Base-by-base conservation (phyloP, 2,888 invertebrate genomes). In the Cheilosia pagana region DNA sequence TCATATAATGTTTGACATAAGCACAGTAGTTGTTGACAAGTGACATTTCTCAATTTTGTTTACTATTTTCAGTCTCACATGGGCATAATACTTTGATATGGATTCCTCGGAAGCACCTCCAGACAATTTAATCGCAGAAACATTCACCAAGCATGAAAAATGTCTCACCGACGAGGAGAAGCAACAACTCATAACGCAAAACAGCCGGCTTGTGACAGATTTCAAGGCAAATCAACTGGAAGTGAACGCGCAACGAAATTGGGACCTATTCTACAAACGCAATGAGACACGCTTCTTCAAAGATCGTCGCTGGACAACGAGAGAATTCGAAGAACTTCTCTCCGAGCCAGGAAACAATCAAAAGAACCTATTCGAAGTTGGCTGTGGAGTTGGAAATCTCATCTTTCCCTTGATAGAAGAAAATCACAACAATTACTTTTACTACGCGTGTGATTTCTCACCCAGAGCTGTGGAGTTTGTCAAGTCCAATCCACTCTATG, bases 381-480 rank as follows among this genome's bases (percentile, higher is more conserved):
- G 98, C 0, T 98, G 98, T 91, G 99, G 99, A 3, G 99, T 98
- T 8, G 99, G 99, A 0, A 99, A 99, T 92, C 96, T 99, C 91
- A 93, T 99, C 57, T 99, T 96, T 91, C 99, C 99, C 0, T 91
- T 99, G 60, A 91, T 98, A 0, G 95, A 96, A 89, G 97, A 97
- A 88, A 95, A 95, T 0, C 93, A 93, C 68, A 92, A 93, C 87
- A 94, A 94, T 87, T 94, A 95, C 87, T 95, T 95, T 90, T 94
- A 96, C 87, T 95, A 96, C 91, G 97, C 97, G 0, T 98, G 98
- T 91, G 99, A 99, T 93, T 95, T 99, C 90, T 98, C 98, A 0
- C 95, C 96, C 63, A 95, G 96, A 92, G 99, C 99, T 0, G 93
- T 99, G 0, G 95, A 97, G 21, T 95, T 98, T 88, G 95, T 98